Evolutionary conservation across 2,888 invertebrate species (phyloP), one percentile per base, ranked within the genome.

Genomic region (Eupithecia subfuscata): DNA sequence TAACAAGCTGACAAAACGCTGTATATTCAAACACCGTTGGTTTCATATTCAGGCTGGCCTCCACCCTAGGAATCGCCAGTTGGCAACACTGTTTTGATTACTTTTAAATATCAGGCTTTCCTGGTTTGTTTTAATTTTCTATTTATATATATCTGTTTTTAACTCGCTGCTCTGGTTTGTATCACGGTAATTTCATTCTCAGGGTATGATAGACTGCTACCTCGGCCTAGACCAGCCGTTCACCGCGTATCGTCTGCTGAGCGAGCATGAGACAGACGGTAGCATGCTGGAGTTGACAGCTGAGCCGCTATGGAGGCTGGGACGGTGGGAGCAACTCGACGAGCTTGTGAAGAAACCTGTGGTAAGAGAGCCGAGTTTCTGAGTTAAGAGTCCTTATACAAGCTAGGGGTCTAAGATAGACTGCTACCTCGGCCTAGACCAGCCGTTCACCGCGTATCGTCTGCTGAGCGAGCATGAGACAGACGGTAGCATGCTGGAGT

Each of bases 221-320:
- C 92, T 99, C 70, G 97, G 97, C 34, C 94, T 98, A 75, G 98
- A 98, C 87, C 98, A 99, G 87, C 98, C 98, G 0, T 97, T 97
- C 84, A 97, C 97, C 1, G 98, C 98, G 0, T 95, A 97, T 80
- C 95, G 97, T 25, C 95, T 98, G 78, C 96, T 97, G 2, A 93
- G 90, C 77, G 93, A 94, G 75, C 96, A 97, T 82, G 95, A 96
- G 69, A 93, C 95, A 12, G 95, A 96, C 0, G 95, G 96, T 65
- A 95, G 95, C 48, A 95, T 96, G 81, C 95, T 95, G 78, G 96
- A 96, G 79, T 89, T 97, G 75, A 95, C 98, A 75, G 97, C 98
- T 0, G 99, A 99, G 88, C 97, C 98, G 0, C 95, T 98, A 45
- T 98, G 98, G 98, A 96, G 98, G 73, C 94, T 99, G 34, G 97